A percentile compares a stretch with the other conserved stretches of the same genome.
These are phyloP conservation scores for Formicarius rufipectus DNA, from an alignment of 2,113 vertebrate species.

Conservation along the genomic window DNA sequence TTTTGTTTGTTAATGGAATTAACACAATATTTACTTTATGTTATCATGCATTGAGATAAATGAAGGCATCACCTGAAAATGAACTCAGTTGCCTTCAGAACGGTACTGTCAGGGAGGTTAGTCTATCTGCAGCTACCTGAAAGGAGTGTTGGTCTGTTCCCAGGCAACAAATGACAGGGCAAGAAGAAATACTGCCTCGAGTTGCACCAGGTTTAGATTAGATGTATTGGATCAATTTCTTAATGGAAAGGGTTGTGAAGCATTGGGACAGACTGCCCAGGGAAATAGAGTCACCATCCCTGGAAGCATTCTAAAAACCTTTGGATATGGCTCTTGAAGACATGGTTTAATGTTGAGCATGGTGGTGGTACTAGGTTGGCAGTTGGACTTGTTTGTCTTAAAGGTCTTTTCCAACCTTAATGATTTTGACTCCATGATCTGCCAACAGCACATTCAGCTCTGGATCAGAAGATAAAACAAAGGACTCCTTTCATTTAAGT, in stretches of 20 bases:
- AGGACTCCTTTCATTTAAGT: not conserved
- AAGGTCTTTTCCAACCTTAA: not conserved
- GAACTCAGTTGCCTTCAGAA: not conserved
- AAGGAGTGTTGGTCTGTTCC: not conserved
- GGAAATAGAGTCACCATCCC: not conserved
- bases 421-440: not conserved
- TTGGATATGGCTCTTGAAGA: not conserved
- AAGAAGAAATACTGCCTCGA: not conserved
- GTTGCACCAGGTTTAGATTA: not conserved
- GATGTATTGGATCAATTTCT: not conserved
- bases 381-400: not conserved
- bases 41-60: not conserved
- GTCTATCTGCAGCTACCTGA: not conserved
- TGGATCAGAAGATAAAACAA: not conserved
- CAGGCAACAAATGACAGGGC: not conserved
- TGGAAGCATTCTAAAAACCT: not conserved
- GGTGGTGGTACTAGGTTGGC: not conserved
- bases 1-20: not conserved
- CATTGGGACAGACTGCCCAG: not conserved
- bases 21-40: not conserved
- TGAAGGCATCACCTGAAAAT: not conserved
- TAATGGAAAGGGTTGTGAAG: not conserved
- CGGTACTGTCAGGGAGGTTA: not conserved
- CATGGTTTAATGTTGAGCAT: not conserved
- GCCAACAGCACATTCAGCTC: not conserved